phyloP scores from a whole-genome alignment of 1,140 invertebrate species.

The Phymastichus coffea region DNA sequence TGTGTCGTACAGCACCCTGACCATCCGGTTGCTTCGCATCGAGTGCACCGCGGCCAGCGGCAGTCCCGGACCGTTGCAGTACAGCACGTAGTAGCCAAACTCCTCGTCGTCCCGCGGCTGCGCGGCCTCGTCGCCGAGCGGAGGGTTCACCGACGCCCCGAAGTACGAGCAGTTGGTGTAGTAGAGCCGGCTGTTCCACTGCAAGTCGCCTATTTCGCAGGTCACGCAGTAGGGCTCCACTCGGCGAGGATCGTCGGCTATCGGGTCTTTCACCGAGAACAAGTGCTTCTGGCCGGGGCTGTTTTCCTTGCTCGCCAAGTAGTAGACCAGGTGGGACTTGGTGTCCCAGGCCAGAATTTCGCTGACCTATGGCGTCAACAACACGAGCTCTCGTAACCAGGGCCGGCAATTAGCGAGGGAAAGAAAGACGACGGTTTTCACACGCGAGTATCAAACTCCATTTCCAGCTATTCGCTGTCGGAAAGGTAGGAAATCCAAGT shows the following conservation, averaged over 20 bases:
- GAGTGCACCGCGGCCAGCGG: constrained; percentile 76
- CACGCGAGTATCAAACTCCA: no score
- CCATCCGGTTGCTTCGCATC: constrained; percentile 68
- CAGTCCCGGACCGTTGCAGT: constrained; percentile 77
- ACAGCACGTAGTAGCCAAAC: constrained; percentile 72
- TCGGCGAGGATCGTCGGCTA: constrained; percentile 69
- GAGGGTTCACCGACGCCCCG: constrained; percentile 67
- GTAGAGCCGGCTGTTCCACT: constrained; percentile 44
- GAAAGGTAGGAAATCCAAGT: no score
- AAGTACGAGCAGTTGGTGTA: constrained; percentile 82
- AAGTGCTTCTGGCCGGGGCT: constrained; percentile 84
- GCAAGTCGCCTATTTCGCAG: constrained; percentile 66
- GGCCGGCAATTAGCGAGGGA: no score
- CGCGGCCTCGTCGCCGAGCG: constrained; percentile 31
- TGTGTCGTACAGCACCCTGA: constrained; percentile 74
- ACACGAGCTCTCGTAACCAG: no score
- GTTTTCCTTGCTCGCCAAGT: constrained; percentile 75
- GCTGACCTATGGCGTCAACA: constrained; percentile 58
- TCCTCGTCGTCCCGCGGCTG: constrained; percentile 46
- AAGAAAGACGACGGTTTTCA: no score
- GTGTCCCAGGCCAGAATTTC: constrained; percentile 86
- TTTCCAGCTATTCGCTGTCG: no score
- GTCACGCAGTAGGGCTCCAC: constrained; percentile 78
- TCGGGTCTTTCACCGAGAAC: constrained; percentile 71
- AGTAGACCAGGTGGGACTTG: constrained; percentile 79